A percentile compares a stretch with the other conserved stretches of the same genome.
Conservation (phyloP, 2,888 invertebrate species). For the Pachycephus smyrnensis region DNA sequence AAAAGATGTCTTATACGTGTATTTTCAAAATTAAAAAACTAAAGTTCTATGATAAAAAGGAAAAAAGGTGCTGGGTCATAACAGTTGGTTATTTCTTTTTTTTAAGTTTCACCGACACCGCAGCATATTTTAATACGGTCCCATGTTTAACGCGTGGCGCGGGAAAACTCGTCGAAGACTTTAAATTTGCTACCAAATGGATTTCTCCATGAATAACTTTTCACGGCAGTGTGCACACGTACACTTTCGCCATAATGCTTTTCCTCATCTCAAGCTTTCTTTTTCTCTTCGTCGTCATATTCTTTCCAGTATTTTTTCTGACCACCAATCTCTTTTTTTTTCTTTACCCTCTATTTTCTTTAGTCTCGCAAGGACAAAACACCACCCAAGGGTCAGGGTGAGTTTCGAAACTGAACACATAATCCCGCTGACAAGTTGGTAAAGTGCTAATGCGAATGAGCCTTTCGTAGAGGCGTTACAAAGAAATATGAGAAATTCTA, state of each 20-base stretch:
- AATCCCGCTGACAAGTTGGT: conserved; percentile 10
- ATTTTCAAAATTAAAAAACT: not conserved
- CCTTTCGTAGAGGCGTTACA: not conserved
- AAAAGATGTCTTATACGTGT: too few species aligned
- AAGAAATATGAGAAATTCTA: not conserved
- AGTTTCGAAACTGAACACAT: not conserved
- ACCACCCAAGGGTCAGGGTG: not conserved
- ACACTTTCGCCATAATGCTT: too few species aligned
- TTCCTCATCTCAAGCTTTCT: not conserved
- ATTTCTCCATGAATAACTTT: not conserved
- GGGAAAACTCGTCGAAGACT: not conserved
- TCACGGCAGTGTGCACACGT: not conserved
- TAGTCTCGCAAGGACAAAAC: not conserved
- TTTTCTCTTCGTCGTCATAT: not conserved
- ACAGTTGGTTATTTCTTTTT: not conserved
- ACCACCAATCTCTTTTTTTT: not conserved
- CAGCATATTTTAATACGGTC: not conserved
- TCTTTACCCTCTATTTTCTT: not conserved
- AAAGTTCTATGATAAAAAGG: not conserved
- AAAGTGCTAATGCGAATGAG: conserved; percentile 19
- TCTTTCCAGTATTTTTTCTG: not conserved
- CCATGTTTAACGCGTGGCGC: not conserved
- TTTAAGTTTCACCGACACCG: not conserved
- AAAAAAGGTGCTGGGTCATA: not conserved
- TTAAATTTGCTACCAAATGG: not conserved